phyloP scores from a whole-genome alignment of 1,140 invertebrate genomes.

The Tetramorium alpestre region DNA sequence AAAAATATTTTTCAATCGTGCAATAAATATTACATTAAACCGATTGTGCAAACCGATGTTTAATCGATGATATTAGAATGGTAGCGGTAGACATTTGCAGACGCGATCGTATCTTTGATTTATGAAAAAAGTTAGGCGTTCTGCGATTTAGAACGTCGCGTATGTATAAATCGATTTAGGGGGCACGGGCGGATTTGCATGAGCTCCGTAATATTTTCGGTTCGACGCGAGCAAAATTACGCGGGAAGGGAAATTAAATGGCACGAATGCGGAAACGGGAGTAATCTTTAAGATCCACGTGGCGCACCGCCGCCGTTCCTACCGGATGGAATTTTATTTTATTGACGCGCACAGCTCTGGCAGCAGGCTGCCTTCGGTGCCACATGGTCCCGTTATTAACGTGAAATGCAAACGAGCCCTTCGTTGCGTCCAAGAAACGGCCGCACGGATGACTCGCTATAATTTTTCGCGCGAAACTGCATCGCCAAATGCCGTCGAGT shows the following conservation, averaged over 20 bases:
- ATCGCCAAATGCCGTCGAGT: constrained; percentile 40
- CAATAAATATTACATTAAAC: not conserved
- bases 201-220: constrained; percentile 46
- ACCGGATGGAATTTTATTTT: constrained; percentile 71
- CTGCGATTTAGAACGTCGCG: constrained; percentile 44
- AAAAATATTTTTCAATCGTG: not conserved
- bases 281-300: constrained; percentile 74
- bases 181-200: constrained; percentile 25
- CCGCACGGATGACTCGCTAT: constrained; percentile 52
- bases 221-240: constrained; percentile 52
- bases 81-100: not conserved
- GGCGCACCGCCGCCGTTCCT: constrained; percentile 57
- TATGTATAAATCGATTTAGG: constrained; percentile 43
- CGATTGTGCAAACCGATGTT: not conserved
- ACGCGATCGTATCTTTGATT: not conserved
- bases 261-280: constrained; percentile 66
- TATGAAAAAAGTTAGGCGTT: constrained; percentile 24
- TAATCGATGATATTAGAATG: constrained; percentile 14
- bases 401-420: constrained; percentile 73
- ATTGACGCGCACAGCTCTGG: constrained; percentile 66
- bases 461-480: constrained; percentile 66
- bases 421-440: constrained; percentile 70
- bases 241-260: constrained; percentile 63
- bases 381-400: constrained; percentile 74
- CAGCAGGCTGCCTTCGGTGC: constrained; percentile 61